Conservation (phyloP, 2,888 invertebrate genomes). For the Epirrhoe tristata region DNA sequence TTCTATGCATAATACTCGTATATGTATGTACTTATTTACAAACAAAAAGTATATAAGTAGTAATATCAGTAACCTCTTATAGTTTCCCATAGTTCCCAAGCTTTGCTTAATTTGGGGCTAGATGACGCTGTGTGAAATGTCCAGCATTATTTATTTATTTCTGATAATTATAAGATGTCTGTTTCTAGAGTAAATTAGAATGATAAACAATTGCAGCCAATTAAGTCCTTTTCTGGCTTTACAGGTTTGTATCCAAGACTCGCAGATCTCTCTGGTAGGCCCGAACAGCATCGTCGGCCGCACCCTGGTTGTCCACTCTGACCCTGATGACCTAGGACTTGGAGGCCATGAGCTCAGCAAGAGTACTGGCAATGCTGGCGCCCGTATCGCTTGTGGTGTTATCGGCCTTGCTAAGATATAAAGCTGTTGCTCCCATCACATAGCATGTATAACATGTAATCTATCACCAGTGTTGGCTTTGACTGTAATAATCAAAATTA, state of each 20-base stretch:
- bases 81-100: too few relatives aligned
- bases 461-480: background rate
- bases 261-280: slow-evolving; percentile 82
- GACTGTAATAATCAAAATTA: background rate
- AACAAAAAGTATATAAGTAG: too few relatives aligned
- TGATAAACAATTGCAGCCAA: background rate
- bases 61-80: too few relatives aligned
- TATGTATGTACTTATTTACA: too few relatives aligned
- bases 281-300: slow-evolving; percentile 92
- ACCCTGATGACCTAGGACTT: slow-evolving; percentile 96
- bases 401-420: slow-evolving; percentile 87
- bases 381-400: slow-evolving; percentile 94
- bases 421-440: background rate
- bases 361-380: slow-evolving; percentile 98
- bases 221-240: background rate
- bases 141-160: too few relatives aligned
- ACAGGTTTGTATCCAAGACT: slow-evolving; percentile 71
- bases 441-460: slow-evolving; percentile 8
- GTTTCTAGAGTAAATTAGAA: too few relatives aligned
- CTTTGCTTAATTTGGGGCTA: too few relatives aligned
- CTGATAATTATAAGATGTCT: too few relatives aligned
- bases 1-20: too few relatives aligned
- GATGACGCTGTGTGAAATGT: too few relatives aligned
- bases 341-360: slow-evolving; percentile 97
- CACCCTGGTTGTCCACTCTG: slow-evolving; percentile 95